phyloP scores from a whole-genome alignment of 2,113 vertebrate genomes.

The Alligator mississippiensis region DNA sequence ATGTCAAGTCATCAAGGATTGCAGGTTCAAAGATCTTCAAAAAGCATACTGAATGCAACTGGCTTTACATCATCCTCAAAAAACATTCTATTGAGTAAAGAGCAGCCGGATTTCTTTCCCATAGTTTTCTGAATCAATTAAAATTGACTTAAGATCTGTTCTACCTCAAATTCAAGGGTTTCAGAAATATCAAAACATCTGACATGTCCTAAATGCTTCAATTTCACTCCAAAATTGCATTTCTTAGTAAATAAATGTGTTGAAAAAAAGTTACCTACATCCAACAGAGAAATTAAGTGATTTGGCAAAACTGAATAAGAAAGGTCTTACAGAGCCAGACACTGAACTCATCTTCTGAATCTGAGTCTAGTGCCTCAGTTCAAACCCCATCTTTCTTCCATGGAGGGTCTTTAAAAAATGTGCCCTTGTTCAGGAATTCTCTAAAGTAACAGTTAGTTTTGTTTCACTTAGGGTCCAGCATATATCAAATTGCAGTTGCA shows the following conservation, averaged over 20 bases:
- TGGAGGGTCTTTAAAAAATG: not conserved
- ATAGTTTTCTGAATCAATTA: not conserved
- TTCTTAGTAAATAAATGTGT: not conserved
- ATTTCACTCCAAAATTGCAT: not conserved
- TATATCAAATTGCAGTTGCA: not conserved
- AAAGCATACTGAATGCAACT: not conserved
- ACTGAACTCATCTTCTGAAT: not conserved
- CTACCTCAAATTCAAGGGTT: not conserved
- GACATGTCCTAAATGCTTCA: not conserved
- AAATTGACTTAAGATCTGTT: not conserved
- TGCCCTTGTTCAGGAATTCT: not conserved
- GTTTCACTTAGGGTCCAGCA: not conserved
- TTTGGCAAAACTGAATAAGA: not conserved
- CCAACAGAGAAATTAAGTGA: not conserved
- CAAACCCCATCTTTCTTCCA: not conserved
- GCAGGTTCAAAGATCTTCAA: not conserved
- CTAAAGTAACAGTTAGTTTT: not conserved
- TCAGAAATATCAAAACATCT: not conserved
- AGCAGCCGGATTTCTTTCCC: not conserved
- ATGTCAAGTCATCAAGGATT: too few species aligned
- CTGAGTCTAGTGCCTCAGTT: not conserved
- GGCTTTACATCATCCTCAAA: not conserved
- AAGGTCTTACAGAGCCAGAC: not conserved
- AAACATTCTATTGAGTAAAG: not conserved
- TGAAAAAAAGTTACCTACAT: not conserved